A percentile compares a stretch with the other conserved stretches of the same genome.
phyloP scores from a whole-genome alignment of 2,113 vertebrate species.

The Brachypteracias leptosomus region DNA sequence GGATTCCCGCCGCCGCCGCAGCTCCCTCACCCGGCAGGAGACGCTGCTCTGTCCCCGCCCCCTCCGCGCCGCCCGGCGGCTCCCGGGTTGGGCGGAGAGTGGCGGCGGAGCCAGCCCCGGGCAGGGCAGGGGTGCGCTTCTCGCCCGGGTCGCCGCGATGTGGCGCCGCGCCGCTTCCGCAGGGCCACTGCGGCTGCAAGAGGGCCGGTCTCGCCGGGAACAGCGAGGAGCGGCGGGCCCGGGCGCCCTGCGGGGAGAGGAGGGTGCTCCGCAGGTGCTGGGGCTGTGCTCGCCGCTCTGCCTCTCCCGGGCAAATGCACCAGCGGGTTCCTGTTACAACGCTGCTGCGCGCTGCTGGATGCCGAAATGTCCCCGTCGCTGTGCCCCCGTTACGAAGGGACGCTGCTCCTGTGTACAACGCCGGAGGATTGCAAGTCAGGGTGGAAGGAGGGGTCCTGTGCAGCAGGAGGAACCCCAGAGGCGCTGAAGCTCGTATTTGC shows the following conservation, averaged over 20 bases:
- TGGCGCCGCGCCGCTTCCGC: too few relatives aligned
- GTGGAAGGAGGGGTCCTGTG: rapidly evolving
- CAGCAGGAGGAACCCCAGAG: not conserved
- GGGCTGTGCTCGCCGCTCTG: not conserved
- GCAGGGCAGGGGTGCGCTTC: too few relatives aligned
- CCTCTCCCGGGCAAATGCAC: rapidly evolving
- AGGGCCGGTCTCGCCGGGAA: rapidly evolving
- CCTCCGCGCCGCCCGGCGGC: not conserved
- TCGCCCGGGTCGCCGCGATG: too few relatives aligned
- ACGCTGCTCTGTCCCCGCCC: not conserved
- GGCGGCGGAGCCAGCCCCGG: too few relatives aligned
- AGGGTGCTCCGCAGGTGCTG: too few relatives aligned
- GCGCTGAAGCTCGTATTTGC: not conserved
- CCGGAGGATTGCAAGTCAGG: too few relatives aligned
- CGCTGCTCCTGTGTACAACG: rapidly evolving
- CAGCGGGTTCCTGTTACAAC: rapidly evolving
- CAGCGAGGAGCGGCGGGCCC: not conserved
- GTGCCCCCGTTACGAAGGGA: rapidly evolving
- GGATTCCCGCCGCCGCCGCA: not conserved
- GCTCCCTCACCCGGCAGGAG: not conserved
- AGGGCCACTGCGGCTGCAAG: too few relatives aligned
- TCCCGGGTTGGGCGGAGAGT: not conserved
- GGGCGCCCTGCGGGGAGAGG: not conserved
- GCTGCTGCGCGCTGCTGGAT: not conserved
- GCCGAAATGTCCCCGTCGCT: rapidly evolving